These are phyloP conservation scores for Phocoena sinus DNA, from an alignment of 2,113 vertebrate species.

Conservation along the genomic window DNA sequence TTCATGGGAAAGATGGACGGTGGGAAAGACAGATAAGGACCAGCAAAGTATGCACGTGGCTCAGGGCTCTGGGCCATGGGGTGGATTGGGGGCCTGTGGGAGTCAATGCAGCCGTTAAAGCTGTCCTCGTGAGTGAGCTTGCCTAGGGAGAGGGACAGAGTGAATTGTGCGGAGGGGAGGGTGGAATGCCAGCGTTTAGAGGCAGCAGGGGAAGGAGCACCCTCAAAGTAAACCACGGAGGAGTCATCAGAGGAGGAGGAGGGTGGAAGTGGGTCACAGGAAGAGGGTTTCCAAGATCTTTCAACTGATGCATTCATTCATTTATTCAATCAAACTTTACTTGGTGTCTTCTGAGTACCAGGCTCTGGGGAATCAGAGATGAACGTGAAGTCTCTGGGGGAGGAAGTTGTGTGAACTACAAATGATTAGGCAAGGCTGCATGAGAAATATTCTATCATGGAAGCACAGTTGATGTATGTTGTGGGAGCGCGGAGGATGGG, in stretches of 20 bases:
- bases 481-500: neutral
- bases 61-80: neutral
- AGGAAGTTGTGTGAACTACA: neutral
- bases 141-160: neutral
- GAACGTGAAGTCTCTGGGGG: neutral
- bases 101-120: neutral
- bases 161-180: neutral
- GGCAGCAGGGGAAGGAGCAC: neutral
- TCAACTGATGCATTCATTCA: neutral
- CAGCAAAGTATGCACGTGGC: neutral
- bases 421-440: neutral
- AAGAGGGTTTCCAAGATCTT: neutral
- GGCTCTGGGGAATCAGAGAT: neutral
- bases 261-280: neutral
- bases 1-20: neutral
- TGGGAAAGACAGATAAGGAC: neutral
- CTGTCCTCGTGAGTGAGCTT: neutral
- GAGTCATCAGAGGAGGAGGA: neutral
- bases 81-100: neutral
- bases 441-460: neutral
- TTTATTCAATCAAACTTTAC: neutral
- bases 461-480: neutral
- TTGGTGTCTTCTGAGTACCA: neutral
- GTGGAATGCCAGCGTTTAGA: fast-evolving
- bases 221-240: neutral